phyloP scores from a whole-genome alignment of 92 coral and sea anemone genomes.

The Pocillopora grandis region DNA sequence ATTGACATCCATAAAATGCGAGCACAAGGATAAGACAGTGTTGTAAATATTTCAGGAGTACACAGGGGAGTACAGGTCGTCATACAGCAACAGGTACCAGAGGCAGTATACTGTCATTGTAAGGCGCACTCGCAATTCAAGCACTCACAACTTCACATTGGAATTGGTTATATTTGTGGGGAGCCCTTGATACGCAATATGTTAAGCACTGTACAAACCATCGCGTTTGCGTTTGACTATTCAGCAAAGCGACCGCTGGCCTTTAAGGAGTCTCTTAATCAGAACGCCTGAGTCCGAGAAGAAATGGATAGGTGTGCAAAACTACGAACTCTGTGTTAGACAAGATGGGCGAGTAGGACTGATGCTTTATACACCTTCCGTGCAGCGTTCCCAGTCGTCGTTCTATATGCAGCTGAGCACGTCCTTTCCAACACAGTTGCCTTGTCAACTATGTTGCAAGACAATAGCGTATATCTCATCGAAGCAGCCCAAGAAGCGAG shows the following conservation, averaged over 20 bases:
- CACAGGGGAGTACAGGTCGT: slow-evolving; percentile 1
- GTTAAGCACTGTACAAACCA: too few relatives aligned
- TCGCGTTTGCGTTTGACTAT: too few relatives aligned
- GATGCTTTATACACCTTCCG: slow-evolving; percentile 70
- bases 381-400: slow-evolving; percentile 70
- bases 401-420: slow-evolving; percentile 67
- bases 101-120: too few relatives aligned
- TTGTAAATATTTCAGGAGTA: slow-evolving; percentile 30
- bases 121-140: too few relatives aligned
- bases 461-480: slow-evolving; percentile 24
- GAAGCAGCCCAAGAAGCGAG: slow-evolving; percentile 23
- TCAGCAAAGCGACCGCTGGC: too few relatives aligned
- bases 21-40: slow-evolving; percentile 38
- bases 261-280: too few relatives aligned
- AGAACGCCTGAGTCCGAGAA: too few relatives aligned
- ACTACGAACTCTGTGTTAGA: slow-evolving; percentile 35
- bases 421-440: slow-evolving; percentile 72
- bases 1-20: slow-evolving; percentile 30
- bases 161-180: too few relatives aligned
- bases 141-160: too few relatives aligned
- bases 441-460: slow-evolving; percentile 55
- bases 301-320: too few relatives aligned
- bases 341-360: slow-evolving; percentile 75
- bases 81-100: too few relatives aligned
- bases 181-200: too few relatives aligned